These are phyloP conservation scores for Mesorhabditis sp. DNA, from an alignment of 2,888 invertebrate genomes.

Conservation along the genomic window DNA sequence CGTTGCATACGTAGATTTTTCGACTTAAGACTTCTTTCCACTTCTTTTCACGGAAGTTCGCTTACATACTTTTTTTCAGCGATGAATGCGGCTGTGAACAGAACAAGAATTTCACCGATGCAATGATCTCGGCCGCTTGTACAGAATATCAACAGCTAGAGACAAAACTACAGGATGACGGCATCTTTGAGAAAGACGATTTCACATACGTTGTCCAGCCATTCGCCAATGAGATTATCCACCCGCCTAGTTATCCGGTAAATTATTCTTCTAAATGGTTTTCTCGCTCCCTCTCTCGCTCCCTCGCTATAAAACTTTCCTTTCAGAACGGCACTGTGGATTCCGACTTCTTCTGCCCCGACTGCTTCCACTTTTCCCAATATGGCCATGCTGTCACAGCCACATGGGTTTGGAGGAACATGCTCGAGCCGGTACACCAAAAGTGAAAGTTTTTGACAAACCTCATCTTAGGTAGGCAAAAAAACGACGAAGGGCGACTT, in stretches of 20 bases:
- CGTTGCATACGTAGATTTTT: slow-evolving; percentile 24
- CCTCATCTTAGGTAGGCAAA: slow-evolving; percentile 9
- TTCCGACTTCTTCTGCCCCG: slow-evolving; percentile 39
- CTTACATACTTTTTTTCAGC: slow-evolving; percentile 21
- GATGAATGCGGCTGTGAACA: slow-evolving; percentile 41
- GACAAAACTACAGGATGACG: too few species aligned
- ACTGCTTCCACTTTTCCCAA: slow-evolving; percentile 52
- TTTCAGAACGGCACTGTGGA: slow-evolving; percentile 23
- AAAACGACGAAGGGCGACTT: slow-evolving; percentile 38
- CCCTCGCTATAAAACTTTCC: too few species aligned
- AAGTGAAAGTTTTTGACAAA: too few species aligned
- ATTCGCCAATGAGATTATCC: too few species aligned
- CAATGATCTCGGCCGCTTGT: slow-evolving; percentile 18
- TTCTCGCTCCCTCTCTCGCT: too few species aligned
- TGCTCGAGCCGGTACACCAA: slow-evolving; percentile 33
- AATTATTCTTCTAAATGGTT: too few species aligned
- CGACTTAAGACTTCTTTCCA: too few species aligned
- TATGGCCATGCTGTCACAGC: slow-evolving; percentile 43
- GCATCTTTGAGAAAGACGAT: too few species aligned
- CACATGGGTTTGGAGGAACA: slow-evolving; percentile 45
- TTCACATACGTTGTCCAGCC: too few species aligned
- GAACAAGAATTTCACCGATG: slow-evolving; percentile 31
- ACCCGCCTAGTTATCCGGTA: too few species aligned
- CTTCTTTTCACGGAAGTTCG: background rate
- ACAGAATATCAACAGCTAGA: too few species aligned